phyloP scores from a whole-genome alignment of 2,888 invertebrate genomes.

The Sinodicranocentrus sp. region DNA sequence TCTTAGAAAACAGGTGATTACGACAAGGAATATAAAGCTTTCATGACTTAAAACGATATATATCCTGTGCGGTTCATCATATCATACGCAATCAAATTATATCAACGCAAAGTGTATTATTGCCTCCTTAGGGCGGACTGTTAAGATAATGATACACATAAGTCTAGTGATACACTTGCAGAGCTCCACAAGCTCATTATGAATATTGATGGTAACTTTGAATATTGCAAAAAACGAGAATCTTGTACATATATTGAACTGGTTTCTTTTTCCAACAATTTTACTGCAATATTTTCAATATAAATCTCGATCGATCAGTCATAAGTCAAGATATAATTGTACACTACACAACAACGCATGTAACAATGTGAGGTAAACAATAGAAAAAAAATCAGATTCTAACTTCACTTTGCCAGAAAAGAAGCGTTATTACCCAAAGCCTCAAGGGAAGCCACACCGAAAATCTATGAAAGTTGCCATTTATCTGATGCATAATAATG shows the following conservation, averaged over 20 bases:
- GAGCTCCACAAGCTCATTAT: conserved; percentile 9
- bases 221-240: conserved; percentile 3
- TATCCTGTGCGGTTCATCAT: no score
- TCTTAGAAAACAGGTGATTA: no score
- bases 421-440: neutral
- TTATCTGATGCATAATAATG: conserved; percentile 20
- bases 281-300: conserved; percentile 5
- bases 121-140: no score
- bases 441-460: conserved; percentile 36
- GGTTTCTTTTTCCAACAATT: conserved; percentile 32
- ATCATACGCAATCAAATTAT: no score
- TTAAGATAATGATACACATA: no score
- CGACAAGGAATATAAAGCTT: no score
- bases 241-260: conserved; percentile 22
- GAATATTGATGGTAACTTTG: conserved; percentile 34
- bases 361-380: no score
- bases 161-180: no score
- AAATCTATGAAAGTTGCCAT: conserved; percentile 15
- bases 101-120: no score
- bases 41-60: no score
- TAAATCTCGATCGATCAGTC: neutral
- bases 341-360: neutral
- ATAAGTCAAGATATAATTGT: neutral
- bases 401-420: no score
- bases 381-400: no score